Evolutionary conservation across 2,797 vertebrate genomes (phyloP).

Genomic region (Miichthys miiuy): DNA sequence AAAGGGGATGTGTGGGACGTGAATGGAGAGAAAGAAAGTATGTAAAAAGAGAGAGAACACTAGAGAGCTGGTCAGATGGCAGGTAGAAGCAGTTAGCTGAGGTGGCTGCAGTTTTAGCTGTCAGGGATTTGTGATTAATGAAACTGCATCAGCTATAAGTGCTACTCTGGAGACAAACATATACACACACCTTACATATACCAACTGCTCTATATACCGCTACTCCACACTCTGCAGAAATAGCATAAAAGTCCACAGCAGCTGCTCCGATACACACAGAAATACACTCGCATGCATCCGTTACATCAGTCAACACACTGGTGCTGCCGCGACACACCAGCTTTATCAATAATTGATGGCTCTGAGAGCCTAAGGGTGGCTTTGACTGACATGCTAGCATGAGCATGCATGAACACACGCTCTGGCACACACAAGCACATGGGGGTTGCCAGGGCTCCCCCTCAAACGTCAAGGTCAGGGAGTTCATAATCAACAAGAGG

Average conservation of each 20-base stretch:
- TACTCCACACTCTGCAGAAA: conserved; percentile 1
- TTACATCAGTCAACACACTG: conserved; percentile 39
- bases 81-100: conserved; percentile 31
- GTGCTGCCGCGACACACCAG: conserved; percentile 38
- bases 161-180: conserved; percentile 22
- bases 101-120: conserved; percentile 35
- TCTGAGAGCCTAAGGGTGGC: conserved; percentile 39
- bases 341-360: conserved; percentile 69
- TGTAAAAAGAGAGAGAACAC: conserved; percentile 13
- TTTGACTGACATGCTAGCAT: conserved; percentile 53
- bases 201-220: neutral
- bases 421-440: neutral
- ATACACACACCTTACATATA: conserved; percentile 15
- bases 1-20: conserved; percentile 35
- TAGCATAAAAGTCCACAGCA: neutral
- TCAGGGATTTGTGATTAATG: conserved; percentile 61
- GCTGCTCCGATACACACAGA: neutral
- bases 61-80: conserved; percentile 8
- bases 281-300: conserved; percentile 25
- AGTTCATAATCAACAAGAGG: conserved; percentile 51
- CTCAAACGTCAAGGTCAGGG: conserved; percentile 48
- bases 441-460: conserved; percentile 16
- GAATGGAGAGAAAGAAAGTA: conserved; percentile 14
- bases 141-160: conserved; percentile 39
- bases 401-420: conserved; percentile 22